Base-by-base conservation (phyloP, 2,888 invertebrate genomes). In the Pterostichus niger region DNA sequence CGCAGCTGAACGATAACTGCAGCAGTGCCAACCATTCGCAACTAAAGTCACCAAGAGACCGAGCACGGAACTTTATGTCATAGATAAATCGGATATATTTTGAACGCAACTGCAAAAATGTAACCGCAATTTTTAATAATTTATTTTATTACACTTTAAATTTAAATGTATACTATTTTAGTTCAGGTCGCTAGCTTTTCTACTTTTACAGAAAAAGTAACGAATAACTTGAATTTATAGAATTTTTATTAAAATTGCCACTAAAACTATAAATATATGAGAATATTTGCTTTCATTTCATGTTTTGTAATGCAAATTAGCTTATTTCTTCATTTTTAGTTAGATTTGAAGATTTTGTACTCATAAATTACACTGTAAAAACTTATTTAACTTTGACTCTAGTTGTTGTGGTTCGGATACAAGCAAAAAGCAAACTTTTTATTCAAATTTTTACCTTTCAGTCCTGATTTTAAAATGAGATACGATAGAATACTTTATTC, bases 51-150 rank as follows among this genome's bases (percentile, higher is more conserved):
- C 68, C 40, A 71, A 40, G 68, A 44, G 17, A 64, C 35, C 64
- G 4, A 40, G 68, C 11, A 17, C 15, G 68, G 44, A 71, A 71
- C 68, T 71, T 71, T 71, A 71, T 71, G 68, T 15, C 68, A 17
- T 15, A 71, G 68, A 71, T 71, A 71, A 71, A 71, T 71, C 44
- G 44, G 68, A 24, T 24, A 17, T 71, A 71, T 71, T 40, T 71
- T 71, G 68, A 40, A 71, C 40, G 44, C 68, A 17, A 40, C 40
- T 40, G 64, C 56, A 17, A 64, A 64, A 71, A 71, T 71, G 68
- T 40, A 71, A 71, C 40, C 44, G 44, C 40, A 24, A 71, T 71
- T 71, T 71, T 71, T 71, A 71, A 71, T 71, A 71, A 71, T 71
- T 71, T 71, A 71, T 17, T 71, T 17, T 71, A 71, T 71, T 44